phyloP scores from a whole-genome alignment of 2,113 vertebrate genomes.

The Callorhinus ursinus region DNA sequence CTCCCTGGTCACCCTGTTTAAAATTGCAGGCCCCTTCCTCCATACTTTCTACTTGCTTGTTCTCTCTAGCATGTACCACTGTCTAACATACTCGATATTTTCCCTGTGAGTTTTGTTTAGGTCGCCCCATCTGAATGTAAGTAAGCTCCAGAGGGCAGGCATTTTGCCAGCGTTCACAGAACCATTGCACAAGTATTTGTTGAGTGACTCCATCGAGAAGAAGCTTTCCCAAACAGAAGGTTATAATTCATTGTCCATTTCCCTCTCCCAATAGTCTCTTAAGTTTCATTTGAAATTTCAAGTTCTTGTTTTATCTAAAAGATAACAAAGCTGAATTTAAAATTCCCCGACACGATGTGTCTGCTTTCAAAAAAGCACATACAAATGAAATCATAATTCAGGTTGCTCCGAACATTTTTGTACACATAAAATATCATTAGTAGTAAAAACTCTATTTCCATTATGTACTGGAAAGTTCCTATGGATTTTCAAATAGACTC shows the following conservation, averaged over 20 bases:
- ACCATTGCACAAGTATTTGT: background rate
- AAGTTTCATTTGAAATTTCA: background rate
- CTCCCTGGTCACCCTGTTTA: background rate
- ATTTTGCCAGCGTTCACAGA: background rate
- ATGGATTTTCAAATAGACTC: background rate
- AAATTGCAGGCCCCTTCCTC: background rate
- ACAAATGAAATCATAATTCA: background rate
- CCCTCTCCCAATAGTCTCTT: background rate
- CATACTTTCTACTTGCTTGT: background rate
- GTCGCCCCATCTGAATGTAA: background rate
- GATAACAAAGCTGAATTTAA: slow-evolving; percentile 8
- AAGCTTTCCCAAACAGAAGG: background rate
- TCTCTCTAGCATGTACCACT: background rate
- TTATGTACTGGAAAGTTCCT: background rate
- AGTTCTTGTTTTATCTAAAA: slow-evolving; percentile 22
- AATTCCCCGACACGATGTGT: background rate
- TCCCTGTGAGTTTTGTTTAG: background rate
- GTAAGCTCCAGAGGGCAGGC: background rate
- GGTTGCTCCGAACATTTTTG: background rate
- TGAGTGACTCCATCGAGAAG: background rate
- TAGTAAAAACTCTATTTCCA: background rate
- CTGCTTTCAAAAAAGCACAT: background rate
- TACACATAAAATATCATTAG: background rate
- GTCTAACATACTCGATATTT: background rate
- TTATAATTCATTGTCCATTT: background rate